phyloP scores from a whole-genome alignment of 1,140 invertebrate species.

The Drosophila mauritiana region DNA sequence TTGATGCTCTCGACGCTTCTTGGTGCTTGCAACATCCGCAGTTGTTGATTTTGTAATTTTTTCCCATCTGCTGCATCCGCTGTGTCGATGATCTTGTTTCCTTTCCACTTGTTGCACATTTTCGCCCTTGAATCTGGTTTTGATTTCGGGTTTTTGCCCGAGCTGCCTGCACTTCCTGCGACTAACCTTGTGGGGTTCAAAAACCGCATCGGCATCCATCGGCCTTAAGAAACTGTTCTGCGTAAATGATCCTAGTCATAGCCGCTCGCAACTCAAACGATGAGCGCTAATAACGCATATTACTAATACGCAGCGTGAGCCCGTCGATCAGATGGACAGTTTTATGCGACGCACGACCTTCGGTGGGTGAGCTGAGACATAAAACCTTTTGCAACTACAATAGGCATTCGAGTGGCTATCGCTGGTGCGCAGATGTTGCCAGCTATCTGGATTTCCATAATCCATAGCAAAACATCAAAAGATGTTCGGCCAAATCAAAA shows the following conservation, averaged over 20 bases:
- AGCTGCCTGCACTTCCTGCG: constrained; percentile 66
- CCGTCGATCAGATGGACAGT: constrained; percentile 58
- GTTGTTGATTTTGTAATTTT: constrained; percentile 9
- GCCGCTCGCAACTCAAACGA: not conserved
- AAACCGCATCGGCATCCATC: constrained; percentile 22
- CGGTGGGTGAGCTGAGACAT: constrained; percentile 52
- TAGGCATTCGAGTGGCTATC: constrained; percentile 35
- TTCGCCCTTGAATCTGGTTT: constrained; percentile 63
- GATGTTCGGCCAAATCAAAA: constrained; percentile 46
- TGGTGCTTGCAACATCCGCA: constrained; percentile 51
- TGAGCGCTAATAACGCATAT: constrained; percentile 25
- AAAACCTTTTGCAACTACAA: constrained; percentile 61
- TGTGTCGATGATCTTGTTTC: constrained; percentile 60
- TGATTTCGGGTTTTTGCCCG: constrained; percentile 54
- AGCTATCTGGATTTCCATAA: constrained; percentile 64
- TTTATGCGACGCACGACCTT: constrained; percentile 61
- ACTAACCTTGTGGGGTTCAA: constrained; percentile 65
- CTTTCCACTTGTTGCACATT: constrained; percentile 51
- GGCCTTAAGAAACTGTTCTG: constrained; percentile 27
- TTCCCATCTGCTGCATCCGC: constrained; percentile 59
- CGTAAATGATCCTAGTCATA: constrained; percentile 46
- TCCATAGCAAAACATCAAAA: constrained; percentile 47
- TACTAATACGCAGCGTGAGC: constrained; percentile 55
- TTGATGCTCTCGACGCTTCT: constrained; percentile 39
- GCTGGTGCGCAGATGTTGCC: constrained; percentile 31